Base-by-base conservation (phyloP, 2,888 invertebrate genomes). In the Luperina nickerlii region DNA sequence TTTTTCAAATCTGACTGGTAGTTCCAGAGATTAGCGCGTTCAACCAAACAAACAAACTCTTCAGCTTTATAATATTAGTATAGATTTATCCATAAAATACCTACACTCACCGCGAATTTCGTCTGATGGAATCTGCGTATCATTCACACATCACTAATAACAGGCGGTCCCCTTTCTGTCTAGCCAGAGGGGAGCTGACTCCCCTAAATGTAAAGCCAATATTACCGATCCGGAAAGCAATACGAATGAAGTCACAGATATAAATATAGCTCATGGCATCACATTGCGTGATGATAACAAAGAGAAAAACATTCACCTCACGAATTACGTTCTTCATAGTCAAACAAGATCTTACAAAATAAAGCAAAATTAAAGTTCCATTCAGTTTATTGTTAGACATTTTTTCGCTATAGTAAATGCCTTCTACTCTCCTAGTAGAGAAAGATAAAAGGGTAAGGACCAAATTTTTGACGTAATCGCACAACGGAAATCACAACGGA, bases 161-260 rank as follows among this genome's bases (percentile, higher is more conserved):
- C 18, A 63, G 65, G 81, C 6, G 18, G 51, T 32, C 13, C 69
- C 84, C 71, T 67, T 78, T 45, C 38, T 65, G 60, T 74, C 71
- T 69, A 78, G 84, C 48, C 76, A 83, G 60, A 83, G 83, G 86
- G 86, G 76, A 63, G 42, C 20, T 1, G 70, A 32, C 15, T 78
- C 73, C 84, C 83, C 84, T 83, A 66, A 73, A 76, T 57, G 13
- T n/a, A 60, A 83, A 51, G 51, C 57, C 74, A 86, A 74, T 65
- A 77, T 78, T 45, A 63, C 70, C n/a, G 48, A 74, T 54, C 69
- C 63, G 15, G 24, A 69, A 78, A 83, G 78, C 79, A 87, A 75
- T 62, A 38, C 45, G 38, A 72, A 83, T 74, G 32, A 71, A 74
- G 32, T 73, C 48, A 24, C 38, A n/a, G 71, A 69, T 74, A 75